phyloP scores from a whole-genome alignment of 2,113 vertebrate species.

The Rhegmatorhina hoffmannsi region DNA sequence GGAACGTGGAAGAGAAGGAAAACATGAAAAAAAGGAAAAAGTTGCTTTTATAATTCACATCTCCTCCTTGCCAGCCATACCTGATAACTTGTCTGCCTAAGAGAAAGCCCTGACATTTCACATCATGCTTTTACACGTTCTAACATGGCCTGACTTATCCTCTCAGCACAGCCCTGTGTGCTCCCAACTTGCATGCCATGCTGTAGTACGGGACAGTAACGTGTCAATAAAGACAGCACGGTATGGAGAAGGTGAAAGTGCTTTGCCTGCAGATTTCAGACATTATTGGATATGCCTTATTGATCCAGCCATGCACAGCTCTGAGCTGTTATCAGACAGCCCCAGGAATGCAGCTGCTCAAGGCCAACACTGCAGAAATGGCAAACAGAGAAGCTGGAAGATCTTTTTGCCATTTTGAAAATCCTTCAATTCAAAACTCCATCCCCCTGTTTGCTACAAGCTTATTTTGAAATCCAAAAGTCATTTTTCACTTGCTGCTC shows the following conservation, averaged over 20 bases:
- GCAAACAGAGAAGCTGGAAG: neutral
- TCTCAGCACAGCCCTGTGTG: neutral
- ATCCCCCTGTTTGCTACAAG: neutral
- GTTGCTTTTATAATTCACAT: neutral
- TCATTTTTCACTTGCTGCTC: neutral
- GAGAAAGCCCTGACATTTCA: neutral
- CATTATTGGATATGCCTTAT: neutral
- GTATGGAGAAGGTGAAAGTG: neutral
- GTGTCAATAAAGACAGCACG: neutral
- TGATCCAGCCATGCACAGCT: neutral
- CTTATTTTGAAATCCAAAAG: neutral
- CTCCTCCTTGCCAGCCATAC: neutral
- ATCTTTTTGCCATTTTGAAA: neutral
- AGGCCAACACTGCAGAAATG: neutral
- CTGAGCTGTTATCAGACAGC: neutral
- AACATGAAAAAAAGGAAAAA: neutral
- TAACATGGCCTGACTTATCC: neutral
- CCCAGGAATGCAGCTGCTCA: neutral
- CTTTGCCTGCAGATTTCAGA: neutral
- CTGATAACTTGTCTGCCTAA: neutral
- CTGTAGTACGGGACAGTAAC: neutral
- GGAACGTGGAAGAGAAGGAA: neutral
- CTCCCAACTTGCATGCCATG: neutral
- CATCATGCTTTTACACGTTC: fast-evolving
- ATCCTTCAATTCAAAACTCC: neutral